Evolutionary conservation across 2,113 vertebrate genomes (phyloP), one percentile per base, ranked within the genome.

Genomic region (Vidua chalybeata): DNA sequence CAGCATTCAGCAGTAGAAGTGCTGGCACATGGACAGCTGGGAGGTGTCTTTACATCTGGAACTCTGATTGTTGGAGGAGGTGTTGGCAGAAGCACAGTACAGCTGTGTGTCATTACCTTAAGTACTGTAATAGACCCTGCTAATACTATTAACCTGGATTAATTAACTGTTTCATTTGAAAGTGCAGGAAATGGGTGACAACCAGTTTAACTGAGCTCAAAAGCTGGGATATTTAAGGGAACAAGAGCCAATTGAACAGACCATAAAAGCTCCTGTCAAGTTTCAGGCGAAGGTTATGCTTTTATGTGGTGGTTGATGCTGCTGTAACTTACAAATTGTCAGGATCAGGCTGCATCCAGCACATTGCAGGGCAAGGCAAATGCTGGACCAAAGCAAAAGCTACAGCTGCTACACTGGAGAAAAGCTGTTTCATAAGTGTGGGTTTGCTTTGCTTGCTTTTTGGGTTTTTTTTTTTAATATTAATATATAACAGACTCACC

Each of bases 291-390:
- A 37, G 18, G 27, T 66, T 79, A 13, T 31, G 13, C 37, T 61
- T 79, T 83, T 41, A 26, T 13, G 21, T 33, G 37, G 23, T 30
- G 37, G 14, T 59, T 30, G 37, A 13, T 59, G 52, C 52, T 75
- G 9, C 59, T 62, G 2, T 20, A 62, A 41, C n/a, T 77, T 78
- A 28, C 19, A 62, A 58, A 14, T 31, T 49, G 27, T 52, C 26
- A 16, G 58, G 37, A 41, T 79, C 66, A 61, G 61, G 58, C 46
- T 13, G 21, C 68, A 35, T 51, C 21, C 48, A 64, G 35, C 15
- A 71, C 30, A 30, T 43, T 39, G 7, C 48, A 59, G 69, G 55
- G 43, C 2, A 9, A 1, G 24, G 56, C 0, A 0, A 62, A 8
- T 33, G 13, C 54, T 55, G 49, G 63, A 68, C 59, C 13, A 51